Percentiles rank a stretch among this genome's conserved stretches.
These are phyloP conservation scores for Drosophila colorata DNA, from an alignment of 2,888 invertebrate genomes.

Conservation along the genomic window DNA sequence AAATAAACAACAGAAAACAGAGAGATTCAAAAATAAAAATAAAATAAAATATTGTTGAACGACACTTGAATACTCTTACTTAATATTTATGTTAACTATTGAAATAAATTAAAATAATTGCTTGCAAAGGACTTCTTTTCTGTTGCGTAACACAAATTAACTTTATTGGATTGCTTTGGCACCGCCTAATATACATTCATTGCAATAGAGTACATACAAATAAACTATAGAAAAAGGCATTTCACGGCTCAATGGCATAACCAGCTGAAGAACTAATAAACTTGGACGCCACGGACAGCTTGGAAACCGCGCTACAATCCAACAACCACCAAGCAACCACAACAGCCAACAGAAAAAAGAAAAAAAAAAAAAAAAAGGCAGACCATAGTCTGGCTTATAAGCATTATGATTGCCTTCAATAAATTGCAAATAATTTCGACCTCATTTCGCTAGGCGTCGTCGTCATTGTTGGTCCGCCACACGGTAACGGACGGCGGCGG, in stretches of 20 bases:
- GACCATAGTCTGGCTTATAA: conserved; percentile 67
- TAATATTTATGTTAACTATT: not conserved
- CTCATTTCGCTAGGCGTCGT: conserved; percentile 76
- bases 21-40: not conserved
- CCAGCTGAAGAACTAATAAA: conserved; percentile 74
- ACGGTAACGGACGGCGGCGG: conserved; percentile 72
- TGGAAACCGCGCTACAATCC: conserved; percentile 42
- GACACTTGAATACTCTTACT: conserved; percentile 21
- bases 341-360: conserved; percentile 41
- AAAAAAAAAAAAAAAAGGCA: no score
- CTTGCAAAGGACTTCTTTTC: no score
- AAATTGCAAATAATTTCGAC: conserved; percentile 82
- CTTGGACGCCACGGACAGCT: conserved; percentile 52
- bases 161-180: conserved; percentile 5
- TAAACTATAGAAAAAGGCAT: conserved; percentile 54
- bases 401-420: conserved; percentile 82
- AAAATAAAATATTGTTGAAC: not conserved
- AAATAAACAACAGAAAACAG: conserved; percentile 21
- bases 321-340: conserved; percentile 32
- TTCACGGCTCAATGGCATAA: conserved; percentile 76
- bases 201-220: conserved; percentile 23
- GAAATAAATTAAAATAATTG: not conserved
- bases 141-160: no score
- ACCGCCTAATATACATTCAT: conserved; percentile 17
- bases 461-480: conserved; percentile 63